Conservation (phyloP, 2,888 invertebrate genomes). For the Drosophila villosipedis region DNA sequence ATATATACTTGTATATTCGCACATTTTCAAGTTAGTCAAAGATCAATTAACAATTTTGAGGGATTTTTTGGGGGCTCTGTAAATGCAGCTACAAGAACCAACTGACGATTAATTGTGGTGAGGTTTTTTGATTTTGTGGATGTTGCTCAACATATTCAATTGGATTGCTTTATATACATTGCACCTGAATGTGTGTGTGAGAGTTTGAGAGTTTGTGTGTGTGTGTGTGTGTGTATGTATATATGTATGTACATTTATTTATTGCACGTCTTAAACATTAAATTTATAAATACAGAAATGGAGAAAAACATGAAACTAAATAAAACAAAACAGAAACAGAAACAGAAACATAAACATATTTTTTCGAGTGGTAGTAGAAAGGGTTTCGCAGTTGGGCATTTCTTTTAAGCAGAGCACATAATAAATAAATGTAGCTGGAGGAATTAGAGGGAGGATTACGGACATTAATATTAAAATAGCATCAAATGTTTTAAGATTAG, state of each 20-base stretch:
- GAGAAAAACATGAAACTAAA: constrained; percentile 13
- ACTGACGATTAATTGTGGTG: constrained; percentile 8
- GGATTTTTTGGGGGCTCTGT: constrained; percentile 21
- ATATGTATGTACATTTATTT: constrained; percentile 63
- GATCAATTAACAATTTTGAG: constrained; percentile 30
- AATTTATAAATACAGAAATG: constrained; percentile 59
- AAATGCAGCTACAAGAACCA: constrained; percentile 39
- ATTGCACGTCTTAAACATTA: constrained; percentile 75
- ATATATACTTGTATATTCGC: constrained; percentile 23
- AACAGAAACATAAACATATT: constrained; percentile 3
- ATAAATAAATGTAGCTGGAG: constrained; percentile 26
- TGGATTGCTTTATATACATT: constrained; percentile 53
- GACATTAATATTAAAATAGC: constrained; percentile 35
- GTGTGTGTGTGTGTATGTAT: constrained; percentile 33
- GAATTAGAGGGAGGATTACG: constrained; percentile 13
- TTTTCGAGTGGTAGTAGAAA: background rate
- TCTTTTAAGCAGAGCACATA: constrained; percentile 20
- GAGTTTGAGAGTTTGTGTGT: constrained; percentile 4
- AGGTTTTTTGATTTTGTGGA: constrained; percentile 2
- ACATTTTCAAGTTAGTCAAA: constrained; percentile 40
- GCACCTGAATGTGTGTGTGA: constrained; percentile 37
- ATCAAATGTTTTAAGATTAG: constrained; percentile 36
- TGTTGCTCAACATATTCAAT: constrained; percentile 32
- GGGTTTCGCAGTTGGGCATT: constrained; percentile 5
- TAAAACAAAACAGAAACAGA: constrained; percentile 8